Evolutionary conservation across 2,113 vertebrate species (phyloP), one percentile per base, ranked within the genome.

Genomic region (Gavialis gangeticus): DNA sequence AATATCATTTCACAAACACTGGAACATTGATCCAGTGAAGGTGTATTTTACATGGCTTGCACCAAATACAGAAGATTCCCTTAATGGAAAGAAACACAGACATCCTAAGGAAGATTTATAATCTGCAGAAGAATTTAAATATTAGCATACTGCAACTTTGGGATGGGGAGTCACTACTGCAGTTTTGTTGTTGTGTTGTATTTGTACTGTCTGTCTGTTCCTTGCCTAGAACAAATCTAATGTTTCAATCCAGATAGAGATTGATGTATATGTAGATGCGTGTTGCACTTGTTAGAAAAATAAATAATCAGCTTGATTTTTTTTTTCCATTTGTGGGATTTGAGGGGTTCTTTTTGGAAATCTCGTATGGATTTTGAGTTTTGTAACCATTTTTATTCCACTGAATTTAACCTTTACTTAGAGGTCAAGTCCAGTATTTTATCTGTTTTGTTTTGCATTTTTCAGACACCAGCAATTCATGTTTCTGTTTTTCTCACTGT

Each of bases 1-100:
- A n/a, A 97, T 99, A 85, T 99, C 99, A 0, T 99, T 99, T 97
- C 99, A 99, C 96, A 99, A 99, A 96, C 99, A 99, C 97, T 99
- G 99, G 99, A 99, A 99, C 96, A 98, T 99, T 2, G 98, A 99
- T 94, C 99, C 99, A 1, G 90, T 99, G 25, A 98, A 98, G 79
- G 98, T 99, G 17, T 99, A 99, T 95, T 97, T 98, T 96, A 98
- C 98, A 0, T 99, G 99, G 99, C 96, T 99, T 85, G 98, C 97
- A 82, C 97, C 98, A 79, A 96, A 97, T 4, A 95, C 97, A 14
- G 97, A 98, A 56, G 98, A 98, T 80, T 67, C 83, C 16, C 75
- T 25, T 30, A 55, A 79, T 10, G 82, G 76, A 82, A 92, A 96
- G 81, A 94, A 93, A 78, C 94, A 14, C 87, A 87, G 88, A 67